Percentiles rank a stretch among this genome's conserved stretches.
phyloP scores from a whole-genome alignment of 2,113 vertebrate genomes.

The Silurus glanis region DNA sequence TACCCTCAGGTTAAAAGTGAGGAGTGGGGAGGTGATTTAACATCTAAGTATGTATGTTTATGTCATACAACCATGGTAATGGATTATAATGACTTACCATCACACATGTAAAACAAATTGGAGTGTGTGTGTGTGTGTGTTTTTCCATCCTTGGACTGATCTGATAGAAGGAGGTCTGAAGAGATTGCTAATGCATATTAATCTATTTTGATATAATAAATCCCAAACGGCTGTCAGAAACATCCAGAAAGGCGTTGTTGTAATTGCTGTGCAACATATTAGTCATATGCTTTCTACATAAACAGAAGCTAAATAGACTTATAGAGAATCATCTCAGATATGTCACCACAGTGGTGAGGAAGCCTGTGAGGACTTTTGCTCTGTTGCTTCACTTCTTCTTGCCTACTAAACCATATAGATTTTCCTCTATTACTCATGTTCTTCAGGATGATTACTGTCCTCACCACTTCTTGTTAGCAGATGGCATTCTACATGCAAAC shows the following conservation, averaged over 20 bases:
- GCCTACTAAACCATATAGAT: background rate
- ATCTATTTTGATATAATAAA: background rate
- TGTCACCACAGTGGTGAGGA: background rate
- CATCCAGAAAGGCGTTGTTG: background rate
- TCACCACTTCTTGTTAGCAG: background rate
- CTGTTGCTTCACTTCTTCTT: background rate
- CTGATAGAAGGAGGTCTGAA: background rate
- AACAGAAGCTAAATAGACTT: background rate
- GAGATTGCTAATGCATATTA: background rate
- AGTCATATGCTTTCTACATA: background rate
- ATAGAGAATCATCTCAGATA: background rate
- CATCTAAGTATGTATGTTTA: background rate
- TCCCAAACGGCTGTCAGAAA: background rate
- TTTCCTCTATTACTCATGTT: background rate
- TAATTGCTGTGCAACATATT: background rate
- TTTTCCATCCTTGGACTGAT: background rate
- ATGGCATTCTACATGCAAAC: slow-evolving; percentile 9
- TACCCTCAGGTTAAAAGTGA: background rate
- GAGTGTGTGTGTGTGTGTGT: background rate
- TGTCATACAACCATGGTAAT: background rate
- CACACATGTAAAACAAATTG: background rate
- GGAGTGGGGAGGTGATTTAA: background rate
- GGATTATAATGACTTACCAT: background rate
- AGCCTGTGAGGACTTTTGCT: background rate
- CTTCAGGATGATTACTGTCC: background rate